Percentiles rank a stretch among this genome's conserved stretches.
Conservation (phyloP, 2,797 vertebrate species). For the Balearica regulorum region DNA sequence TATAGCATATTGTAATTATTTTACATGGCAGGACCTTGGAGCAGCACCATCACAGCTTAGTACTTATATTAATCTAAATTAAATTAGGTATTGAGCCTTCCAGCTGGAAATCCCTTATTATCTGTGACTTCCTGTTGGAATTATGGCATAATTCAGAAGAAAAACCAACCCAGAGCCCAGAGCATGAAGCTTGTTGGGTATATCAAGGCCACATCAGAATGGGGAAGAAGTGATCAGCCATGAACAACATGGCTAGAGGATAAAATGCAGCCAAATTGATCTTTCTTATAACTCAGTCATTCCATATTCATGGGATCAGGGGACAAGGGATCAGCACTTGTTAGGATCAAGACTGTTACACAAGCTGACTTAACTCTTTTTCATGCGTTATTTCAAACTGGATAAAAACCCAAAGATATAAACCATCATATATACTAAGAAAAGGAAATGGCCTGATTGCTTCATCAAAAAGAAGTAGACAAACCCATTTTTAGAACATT, state of each 20-base stretch:
- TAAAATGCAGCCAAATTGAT: not conserved
- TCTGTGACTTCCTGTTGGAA: not conserved
- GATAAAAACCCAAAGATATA: not conserved
- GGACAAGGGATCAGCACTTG: not conserved
- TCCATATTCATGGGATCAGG: not conserved
- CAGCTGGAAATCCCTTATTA: not conserved
- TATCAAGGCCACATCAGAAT: not conserved
- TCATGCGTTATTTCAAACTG: not conserved
- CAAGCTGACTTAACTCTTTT: not conserved
- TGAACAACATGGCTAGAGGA: not conserved
- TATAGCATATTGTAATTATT: not conserved
- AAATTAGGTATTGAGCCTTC: conserved; percentile 3
- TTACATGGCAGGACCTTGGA: not conserved
- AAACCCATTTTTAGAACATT: not conserved
- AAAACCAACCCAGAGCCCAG: not conserved
- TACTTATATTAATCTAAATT: conserved; percentile 2
- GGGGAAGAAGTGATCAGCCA: not conserved
- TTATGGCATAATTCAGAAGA: not conserved
- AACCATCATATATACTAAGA: not conserved
- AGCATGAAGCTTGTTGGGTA: not conserved
- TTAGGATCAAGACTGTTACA: not conserved
- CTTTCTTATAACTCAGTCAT: not conserved
- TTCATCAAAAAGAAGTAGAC: not conserved
- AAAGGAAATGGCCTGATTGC: rapidly evolving
- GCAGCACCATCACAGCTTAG: not conserved